A percentile compares a stretch with the other conserved stretches of the same genome.
Conservation (phyloP, 2,888 invertebrate genomes). For the Drosophila affinis region DNA sequence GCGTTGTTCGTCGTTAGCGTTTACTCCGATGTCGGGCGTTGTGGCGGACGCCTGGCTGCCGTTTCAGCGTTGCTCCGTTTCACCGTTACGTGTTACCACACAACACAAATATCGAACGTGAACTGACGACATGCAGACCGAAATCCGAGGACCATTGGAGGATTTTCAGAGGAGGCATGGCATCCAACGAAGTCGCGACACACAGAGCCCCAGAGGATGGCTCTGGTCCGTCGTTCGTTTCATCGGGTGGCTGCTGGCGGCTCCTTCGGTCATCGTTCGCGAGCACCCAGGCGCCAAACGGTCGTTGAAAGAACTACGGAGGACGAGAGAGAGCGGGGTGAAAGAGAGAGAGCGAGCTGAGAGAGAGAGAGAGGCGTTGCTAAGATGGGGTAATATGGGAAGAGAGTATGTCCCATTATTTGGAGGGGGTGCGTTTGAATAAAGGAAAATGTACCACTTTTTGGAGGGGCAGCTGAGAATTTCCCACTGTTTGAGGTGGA, state of each 20-base stretch:
- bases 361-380: not conserved
- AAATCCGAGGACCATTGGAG: not conserved
- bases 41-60: conserved; percentile 11
- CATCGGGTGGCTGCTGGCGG: conserved; percentile 8
- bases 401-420: conserved; percentile 1
- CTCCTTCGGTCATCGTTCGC: conserved; percentile 15
- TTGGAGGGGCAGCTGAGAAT: too few species aligned
- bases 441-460: too few species aligned
- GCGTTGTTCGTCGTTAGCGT: not conserved
- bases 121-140: conserved; percentile 78
- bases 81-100: conserved; percentile 78
- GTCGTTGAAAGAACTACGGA: conserved; percentile 22
- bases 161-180: conserved; percentile 20
- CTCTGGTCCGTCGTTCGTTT: conserved; percentile 36
- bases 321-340: too few species aligned
- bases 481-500: too few species aligned
- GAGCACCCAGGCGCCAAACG: conserved; percentile 34
- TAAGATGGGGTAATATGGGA: not conserved
- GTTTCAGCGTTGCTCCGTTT: conserved; percentile 24
- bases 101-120: conserved; percentile 84
- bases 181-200: conserved; percentile 42
- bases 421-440: too few species aligned
- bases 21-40: not conserved
- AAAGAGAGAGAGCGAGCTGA: conserved; percentile 4
- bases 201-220: conserved; percentile 20